These are phyloP conservation scores for Danio aesculapii DNA, from an alignment of 2,797 vertebrate species.

Conservation along the genomic window DNA sequence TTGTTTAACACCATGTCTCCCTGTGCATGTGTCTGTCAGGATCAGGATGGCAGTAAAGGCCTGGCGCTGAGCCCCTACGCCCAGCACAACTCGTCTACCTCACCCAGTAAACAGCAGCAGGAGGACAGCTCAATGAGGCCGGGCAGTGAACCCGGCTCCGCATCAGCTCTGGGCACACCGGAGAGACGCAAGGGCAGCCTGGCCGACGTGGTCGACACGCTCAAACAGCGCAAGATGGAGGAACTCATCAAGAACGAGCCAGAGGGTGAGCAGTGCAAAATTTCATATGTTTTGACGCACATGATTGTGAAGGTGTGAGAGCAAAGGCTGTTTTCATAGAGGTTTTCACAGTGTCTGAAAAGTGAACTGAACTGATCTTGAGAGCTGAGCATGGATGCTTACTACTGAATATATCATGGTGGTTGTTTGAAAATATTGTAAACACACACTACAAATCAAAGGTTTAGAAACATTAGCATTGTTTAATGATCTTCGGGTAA, in stretches of 20 bases:
- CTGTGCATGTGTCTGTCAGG: constrained; percentile 73
- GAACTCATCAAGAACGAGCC: constrained; percentile 99
- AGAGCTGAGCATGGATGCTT: background rate
- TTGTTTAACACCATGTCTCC: constrained; percentile 48
- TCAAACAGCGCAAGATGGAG: constrained; percentile 99
- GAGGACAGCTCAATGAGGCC: constrained; percentile 89
- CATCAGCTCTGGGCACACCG: constrained; percentile 88
- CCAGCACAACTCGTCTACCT: constrained; percentile 97
- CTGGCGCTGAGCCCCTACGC: constrained; percentile 91
- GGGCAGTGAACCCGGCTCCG: constrained; percentile 85
- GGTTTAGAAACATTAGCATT: too few species aligned
- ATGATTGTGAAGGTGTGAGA: background rate
- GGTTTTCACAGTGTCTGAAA: background rate
- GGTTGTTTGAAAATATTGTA: background rate
- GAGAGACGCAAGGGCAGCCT: constrained; percentile 98
- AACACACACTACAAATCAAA: background rate
- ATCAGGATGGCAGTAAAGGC: constrained; percentile 93
- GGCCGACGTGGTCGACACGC: constrained; percentile 96
- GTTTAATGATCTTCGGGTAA: too few species aligned
- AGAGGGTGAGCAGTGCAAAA: constrained; percentile 86
- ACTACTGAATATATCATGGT: background rate
- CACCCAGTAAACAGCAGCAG: constrained; percentile 78
- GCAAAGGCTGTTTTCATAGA: background rate
- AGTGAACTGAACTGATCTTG: background rate
- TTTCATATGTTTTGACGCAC: constrained; percentile 16